Conservation (phyloP, 92 coral and sea anemone species). For the Porites cylindrica region DNA sequence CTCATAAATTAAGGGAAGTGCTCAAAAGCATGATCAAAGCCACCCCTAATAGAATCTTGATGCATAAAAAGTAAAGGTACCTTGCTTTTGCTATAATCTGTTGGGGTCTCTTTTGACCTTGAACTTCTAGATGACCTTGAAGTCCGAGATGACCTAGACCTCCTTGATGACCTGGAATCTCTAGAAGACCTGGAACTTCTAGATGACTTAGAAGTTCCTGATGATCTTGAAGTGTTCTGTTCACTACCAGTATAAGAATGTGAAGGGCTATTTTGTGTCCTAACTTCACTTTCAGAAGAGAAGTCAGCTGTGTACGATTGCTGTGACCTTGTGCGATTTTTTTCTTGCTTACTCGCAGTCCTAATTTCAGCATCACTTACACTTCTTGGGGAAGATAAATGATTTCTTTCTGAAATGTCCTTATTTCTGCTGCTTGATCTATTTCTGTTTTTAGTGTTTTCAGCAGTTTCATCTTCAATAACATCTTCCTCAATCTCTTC, state of each 20-base stretch:
- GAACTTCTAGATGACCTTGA: slow-evolving; percentile 49
- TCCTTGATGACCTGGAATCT: slow-evolving; percentile 33
- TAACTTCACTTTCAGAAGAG: slow-evolving; percentile 68
- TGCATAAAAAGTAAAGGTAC: neutral
- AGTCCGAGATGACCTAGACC: slow-evolving; percentile 58
- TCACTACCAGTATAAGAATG: slow-evolving; percentile 59
- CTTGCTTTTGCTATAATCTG: slow-evolving; percentile 43
- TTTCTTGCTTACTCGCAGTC: slow-evolving; percentile 11
- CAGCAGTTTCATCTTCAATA: slow-evolving; percentile 28
- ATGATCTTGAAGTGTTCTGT: slow-evolving; percentile 35
- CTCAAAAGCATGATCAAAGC: no score
- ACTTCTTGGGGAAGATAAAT: slow-evolving; percentile 5
- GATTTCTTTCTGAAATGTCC: neutral
- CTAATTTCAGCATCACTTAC: slow-evolving; percentile 35
- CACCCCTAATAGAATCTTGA: no score
- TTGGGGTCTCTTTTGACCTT: slow-evolving; percentile 11
- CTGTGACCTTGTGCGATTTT: slow-evolving; percentile 7
- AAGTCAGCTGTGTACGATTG: slow-evolving; percentile 61
- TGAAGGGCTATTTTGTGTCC: slow-evolving; percentile 47
- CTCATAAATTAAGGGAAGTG: no score
- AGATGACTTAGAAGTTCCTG: slow-evolving; percentile 39
- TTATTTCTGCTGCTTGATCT: neutral
- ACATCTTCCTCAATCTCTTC: slow-evolving; percentile 93
- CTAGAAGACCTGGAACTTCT: slow-evolving; percentile 58
- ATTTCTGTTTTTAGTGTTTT: slow-evolving; percentile 10